Base-by-base conservation (phyloP, 2,113 vertebrate genomes). In the Atrichornis clamosus region DNA sequence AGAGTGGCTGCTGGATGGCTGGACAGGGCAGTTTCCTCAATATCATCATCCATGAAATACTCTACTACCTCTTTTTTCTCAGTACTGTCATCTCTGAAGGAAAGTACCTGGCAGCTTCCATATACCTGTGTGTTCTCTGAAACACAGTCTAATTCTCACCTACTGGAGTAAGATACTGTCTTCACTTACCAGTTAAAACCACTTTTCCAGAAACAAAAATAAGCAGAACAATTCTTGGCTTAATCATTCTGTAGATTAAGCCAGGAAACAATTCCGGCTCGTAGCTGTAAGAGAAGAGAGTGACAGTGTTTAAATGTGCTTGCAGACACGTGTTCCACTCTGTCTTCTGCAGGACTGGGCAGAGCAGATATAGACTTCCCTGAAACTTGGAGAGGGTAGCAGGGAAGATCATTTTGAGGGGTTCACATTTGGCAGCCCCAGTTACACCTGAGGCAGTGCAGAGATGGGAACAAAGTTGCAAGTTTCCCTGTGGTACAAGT, bases 131-230 rank as follows among this genome's bases (percentile, higher is more conserved):
- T 28, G 44, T 79, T 68, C 75, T 76, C 42, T 55, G 16, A 37
- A 37, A 58, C 3, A 17, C 23, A 47, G 33, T 23, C 59, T 63
- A 58, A 47, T 52, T 41, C 52, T 84, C 42, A 81, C 42, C 72
- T 68, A 20, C 9, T 53, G 37, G 83, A 76, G 24, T 81, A 78
- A 84, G 46, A 46, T 11, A 39, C 23, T 33, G 39, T 67, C 26
- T 63, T 80, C 64, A 95, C 98, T 98, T 97, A 99, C 99, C 99
- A 97, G 99, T 99, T 95, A 99, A 98, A 90, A 99, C 99, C 93
- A 99, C 99, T 98, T 99, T 99, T 93, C 99, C 99, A 95, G 99
- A 99, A 93, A 99, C 99, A 97, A 99, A 99, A 97, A 99, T 99
- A 94, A 99, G 98, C 80, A 99, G 98, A 63, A 99, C 99, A 91